These are phyloP conservation scores for Albula glossodonta DNA, from an alignment of 2,113 vertebrate genomes.

Conservation along the genomic window DNA sequence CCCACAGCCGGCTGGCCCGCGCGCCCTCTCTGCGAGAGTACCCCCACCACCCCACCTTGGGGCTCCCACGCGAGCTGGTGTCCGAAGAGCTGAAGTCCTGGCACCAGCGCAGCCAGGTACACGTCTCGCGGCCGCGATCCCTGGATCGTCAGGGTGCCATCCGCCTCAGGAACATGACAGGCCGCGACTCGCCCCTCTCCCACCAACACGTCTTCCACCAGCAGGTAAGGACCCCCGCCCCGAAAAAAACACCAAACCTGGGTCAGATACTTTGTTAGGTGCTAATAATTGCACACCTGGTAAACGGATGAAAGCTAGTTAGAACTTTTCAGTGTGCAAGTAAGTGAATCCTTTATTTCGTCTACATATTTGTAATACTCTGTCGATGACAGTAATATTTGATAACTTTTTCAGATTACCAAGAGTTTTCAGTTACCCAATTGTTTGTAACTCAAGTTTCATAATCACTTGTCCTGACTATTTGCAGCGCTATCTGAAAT, in stretches of 20 bases:
- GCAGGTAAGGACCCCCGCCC: constrained; percentile 52
- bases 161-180: constrained; percentile 56
- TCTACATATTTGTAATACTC: too few species aligned
- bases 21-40: constrained; percentile 80
- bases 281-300: too few species aligned
- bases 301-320: too few species aligned
- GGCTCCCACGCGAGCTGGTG: constrained; percentile 72
- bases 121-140: constrained; percentile 56
- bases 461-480: too few species aligned
- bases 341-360: too few species aligned
- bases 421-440: too few species aligned
- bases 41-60: constrained; percentile 60
- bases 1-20: constrained; percentile 71
- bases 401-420: too few species aligned
- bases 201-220: constrained; percentile 33
- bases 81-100: constrained; percentile 82
- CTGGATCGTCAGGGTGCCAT: constrained; percentile 68
- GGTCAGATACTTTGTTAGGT: not conserved
- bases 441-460: too few species aligned
- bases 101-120: constrained; percentile 77
- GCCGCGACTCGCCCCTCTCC: constrained; percentile 61
- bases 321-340: too few species aligned
- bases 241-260: too few species aligned
- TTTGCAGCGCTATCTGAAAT: too few species aligned
- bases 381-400: too few species aligned